Percentiles rank a stretch among this genome's conserved stretches.
These are phyloP conservation scores for Camponotus pennsylvanicus DNA, from an alignment of 1,140 invertebrate species.

Conservation along the genomic window DNA sequence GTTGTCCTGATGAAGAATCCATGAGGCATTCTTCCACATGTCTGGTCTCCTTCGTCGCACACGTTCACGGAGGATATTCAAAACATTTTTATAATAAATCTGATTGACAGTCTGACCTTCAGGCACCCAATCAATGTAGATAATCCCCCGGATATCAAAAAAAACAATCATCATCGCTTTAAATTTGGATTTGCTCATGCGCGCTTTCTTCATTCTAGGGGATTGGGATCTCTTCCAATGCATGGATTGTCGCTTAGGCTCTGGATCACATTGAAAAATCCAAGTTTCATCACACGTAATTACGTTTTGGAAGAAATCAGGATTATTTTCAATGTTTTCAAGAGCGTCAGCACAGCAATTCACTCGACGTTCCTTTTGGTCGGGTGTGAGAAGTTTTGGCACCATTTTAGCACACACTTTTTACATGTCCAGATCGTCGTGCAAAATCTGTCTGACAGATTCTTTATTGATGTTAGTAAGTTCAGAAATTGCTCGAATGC, in stretches of 20 bases:
- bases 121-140: too few species aligned
- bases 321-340: background rate
- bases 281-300: constrained; percentile 76
- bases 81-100: too few species aligned
- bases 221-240: constrained; percentile 58
- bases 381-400: background rate
- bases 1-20: too few species aligned
- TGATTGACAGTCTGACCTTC: too few species aligned
- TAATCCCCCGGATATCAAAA: background rate
- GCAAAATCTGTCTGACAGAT: constrained; percentile 24
- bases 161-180: constrained; percentile 24
- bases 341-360: background rate
- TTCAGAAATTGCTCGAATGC: constrained; percentile 11
- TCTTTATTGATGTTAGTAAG: constrained; percentile 7
- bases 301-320: constrained; percentile 45
- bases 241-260: constrained; percentile 76
- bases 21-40: too few species aligned
- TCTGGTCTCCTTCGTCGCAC: too few species aligned
- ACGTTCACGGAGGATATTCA: too few species aligned
- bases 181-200: constrained; percentile 46
- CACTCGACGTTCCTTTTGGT: background rate
- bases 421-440: constrained; percentile 14
- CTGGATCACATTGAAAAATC: constrained; percentile 73
- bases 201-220: background rate
- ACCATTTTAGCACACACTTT: constrained; percentile 14